Base-by-base conservation (phyloP, 1,140 invertebrate genomes). In the Cherax quadricarinatus region DNA sequence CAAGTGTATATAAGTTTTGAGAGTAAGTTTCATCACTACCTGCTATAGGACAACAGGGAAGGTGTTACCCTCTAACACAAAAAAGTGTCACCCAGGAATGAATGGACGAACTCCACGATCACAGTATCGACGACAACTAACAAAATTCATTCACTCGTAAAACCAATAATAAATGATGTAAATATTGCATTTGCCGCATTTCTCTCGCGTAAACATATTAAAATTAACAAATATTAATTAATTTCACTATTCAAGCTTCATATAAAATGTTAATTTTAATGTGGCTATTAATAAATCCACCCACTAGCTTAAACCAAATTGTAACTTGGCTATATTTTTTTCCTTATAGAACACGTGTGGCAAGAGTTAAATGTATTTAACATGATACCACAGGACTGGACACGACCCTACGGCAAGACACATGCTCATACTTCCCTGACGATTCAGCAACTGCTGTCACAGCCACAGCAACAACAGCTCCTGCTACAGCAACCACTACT, bases 241-340 rank as follows among this genome's bases (percentile, higher is more conserved):
- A 30, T 30, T 75, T 24, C 12, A 75, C 24, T 75, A 75, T 3
- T 24, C 12, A 6, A 7, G 6, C 9, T 24, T 30, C n/a, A 75
- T 75, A n/a, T 75, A 75, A 75, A 75, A 1, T n/a, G 21, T 75
- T 75, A 75, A 75, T 75, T n/a, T 70, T 66, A 66, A 66, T 18
- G 18, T 66, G 62, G 1, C 18, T 66, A 18, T 5, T 14, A 5
- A 18, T 21, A 18, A 66, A 66, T 66, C 62, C 21, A 66, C 21
- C 21, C 62, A 66, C 62, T 12, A 18, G 14, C 18, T 21, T 18
- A 66, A 18, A 16, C 18, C 62, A 66, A 66, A 14, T 21, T 66
- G 62, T 4, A 66, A 66, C 5, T 5, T 21, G 14, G 14, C 62
- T 18, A 66, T 18, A 66, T 18, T 66, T 66, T 66, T 66, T 66